phyloP scores from a whole-genome alignment of 2,797 vertebrate genomes.

The Bufotes viridis region DNA sequence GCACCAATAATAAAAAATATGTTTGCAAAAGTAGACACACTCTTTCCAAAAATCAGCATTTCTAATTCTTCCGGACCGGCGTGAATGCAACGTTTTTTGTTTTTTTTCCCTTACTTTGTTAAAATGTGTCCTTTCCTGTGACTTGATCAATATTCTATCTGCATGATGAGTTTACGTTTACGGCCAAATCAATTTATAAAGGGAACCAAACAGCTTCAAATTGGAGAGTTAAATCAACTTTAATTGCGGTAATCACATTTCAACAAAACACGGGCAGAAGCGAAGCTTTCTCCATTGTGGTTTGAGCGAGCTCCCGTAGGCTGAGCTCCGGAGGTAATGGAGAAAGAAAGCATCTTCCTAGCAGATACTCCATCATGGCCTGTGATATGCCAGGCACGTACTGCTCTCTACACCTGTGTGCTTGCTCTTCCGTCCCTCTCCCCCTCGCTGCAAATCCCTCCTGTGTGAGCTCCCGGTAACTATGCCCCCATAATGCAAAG shows the following conservation, averaged over 20 bases:
- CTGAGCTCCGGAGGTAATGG: not conserved
- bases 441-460: slow-evolving; percentile 9
- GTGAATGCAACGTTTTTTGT: not conserved
- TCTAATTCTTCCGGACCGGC: too few relatives aligned
- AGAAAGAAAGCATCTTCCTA: not conserved
- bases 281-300: slow-evolving; percentile 12
- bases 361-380: not conserved
- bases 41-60: not conserved
- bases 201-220: slow-evolving; percentile 29
- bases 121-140: not conserved
- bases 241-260: slow-evolving; percentile 35
- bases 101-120: not conserved
- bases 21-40: not conserved
- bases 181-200: slow-evolving; percentile 40
- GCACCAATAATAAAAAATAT: not conserved
- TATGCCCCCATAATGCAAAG: not conserved
- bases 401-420: not conserved
- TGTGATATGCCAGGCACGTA: not conserved
- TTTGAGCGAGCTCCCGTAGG: not conserved
- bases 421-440: not conserved
- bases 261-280: not conserved
- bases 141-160: slow-evolving; percentile 27
- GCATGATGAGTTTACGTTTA: slow-evolving; percentile 34
- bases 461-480: not conserved
- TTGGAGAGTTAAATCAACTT: slow-evolving; percentile 35